Evolutionary conservation across 1,140 invertebrate genomes (phyloP).

Genomic region (Sitobion miscanthi): DNA sequence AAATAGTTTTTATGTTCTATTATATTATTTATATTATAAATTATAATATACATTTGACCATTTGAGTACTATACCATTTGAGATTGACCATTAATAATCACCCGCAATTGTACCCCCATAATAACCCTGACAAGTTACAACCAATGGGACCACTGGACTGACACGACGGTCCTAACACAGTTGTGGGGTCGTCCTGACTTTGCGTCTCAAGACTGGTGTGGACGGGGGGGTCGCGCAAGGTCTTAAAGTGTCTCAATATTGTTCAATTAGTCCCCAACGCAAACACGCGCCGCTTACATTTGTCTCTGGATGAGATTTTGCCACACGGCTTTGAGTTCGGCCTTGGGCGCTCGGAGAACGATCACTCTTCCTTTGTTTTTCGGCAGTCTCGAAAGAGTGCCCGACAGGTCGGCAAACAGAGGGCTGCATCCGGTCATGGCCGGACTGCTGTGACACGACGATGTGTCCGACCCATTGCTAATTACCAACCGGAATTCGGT

Average conservation of each 20-base stretch:
- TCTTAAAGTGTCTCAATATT: background rate
- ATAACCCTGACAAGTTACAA: background rate
- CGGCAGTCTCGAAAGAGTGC: constrained; percentile 63
- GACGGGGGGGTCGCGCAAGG: too few species aligned
- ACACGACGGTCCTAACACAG: background rate
- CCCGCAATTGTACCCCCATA: background rate
- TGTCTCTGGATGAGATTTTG: constrained; percentile 85
- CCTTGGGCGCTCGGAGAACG: constrained; percentile 76
- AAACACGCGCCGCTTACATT: constrained; percentile 71
- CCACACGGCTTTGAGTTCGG: constrained; percentile 86
- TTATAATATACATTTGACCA: too few species aligned
- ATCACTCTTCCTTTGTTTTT: constrained; percentile 72
- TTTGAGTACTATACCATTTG: background rate
- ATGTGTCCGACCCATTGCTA: constrained; percentile 69
- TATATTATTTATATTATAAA: background rate
- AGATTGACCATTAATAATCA: background rate
- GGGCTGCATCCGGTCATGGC: constrained; percentile 59
- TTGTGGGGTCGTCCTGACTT: background rate
- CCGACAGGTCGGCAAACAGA: constrained; percentile 35
- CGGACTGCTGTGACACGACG: constrained; percentile 71
- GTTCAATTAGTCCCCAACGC: background rate
- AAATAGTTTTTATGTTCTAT: background rate
- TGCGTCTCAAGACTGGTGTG: background rate
- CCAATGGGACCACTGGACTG: background rate
- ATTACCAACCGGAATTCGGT: constrained; percentile 73